These are phyloP conservation scores for Steromphala cineraria DNA, from an alignment of 2,888 invertebrate species.

Conservation along the genomic window DNA sequence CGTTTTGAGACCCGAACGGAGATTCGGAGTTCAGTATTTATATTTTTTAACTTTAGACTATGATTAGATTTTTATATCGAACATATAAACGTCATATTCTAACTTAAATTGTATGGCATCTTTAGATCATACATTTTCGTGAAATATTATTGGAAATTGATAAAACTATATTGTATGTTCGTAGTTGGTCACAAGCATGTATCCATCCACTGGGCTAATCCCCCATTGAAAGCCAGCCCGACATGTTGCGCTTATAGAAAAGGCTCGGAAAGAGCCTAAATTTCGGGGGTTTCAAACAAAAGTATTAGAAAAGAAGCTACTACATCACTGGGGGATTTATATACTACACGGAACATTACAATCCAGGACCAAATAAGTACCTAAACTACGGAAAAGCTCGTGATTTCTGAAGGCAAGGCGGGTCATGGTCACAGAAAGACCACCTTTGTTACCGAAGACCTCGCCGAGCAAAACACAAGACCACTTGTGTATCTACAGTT, in stretches of 20 bases:
- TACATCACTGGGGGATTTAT: constrained; percentile 40
- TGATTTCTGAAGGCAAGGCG: constrained; percentile 15
- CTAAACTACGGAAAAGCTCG: constrained; percentile 16
- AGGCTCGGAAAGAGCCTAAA: constrained; percentile 63
- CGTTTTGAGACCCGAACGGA: constrained; percentile 36
- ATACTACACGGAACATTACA: constrained; percentile 26
- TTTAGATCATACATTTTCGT: neutral
- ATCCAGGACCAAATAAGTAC: constrained; percentile 32
- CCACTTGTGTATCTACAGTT: neutral
- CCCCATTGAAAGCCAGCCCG: constrained; percentile 55
- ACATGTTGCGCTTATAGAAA: constrained; percentile 62
- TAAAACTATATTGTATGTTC: neutral
- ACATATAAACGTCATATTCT: no score
- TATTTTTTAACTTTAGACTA: neutral
- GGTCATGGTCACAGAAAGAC: constrained; percentile 23
- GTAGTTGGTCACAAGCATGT: neutral
- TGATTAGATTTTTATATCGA: no score
- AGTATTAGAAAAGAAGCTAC: constrained; percentile 29
- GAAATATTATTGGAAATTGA: neutral
- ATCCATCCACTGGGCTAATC: constrained; percentile 50
- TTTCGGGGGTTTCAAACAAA: constrained; percentile 58
- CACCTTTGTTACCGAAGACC: constrained; percentile 17
- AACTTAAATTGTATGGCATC: no score
- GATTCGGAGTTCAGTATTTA: constrained; percentile 1
- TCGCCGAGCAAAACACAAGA: neutral